These are phyloP conservation scores for Phalacrocorax brasilianus DNA, from an alignment of 2,113 vertebrate genomes.

Conservation along the genomic window DNA sequence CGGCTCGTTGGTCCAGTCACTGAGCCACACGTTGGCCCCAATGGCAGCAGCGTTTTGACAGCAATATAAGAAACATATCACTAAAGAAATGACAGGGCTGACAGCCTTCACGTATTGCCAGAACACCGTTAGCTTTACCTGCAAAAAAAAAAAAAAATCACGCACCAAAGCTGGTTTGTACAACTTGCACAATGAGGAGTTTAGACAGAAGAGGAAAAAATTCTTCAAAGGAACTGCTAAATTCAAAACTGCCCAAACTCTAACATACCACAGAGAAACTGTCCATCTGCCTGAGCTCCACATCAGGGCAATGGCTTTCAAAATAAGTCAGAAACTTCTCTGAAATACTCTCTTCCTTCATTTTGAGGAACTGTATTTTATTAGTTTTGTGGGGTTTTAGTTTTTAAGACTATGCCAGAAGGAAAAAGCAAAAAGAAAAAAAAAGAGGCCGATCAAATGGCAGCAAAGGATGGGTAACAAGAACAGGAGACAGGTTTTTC, in stretches of 20 bases:
- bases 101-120: constrained; percentile 89
- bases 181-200: background rate
- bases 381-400: background rate
- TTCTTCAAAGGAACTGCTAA: background rate
- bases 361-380: background rate
- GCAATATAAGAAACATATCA: constrained; percentile 84
- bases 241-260: background rate
- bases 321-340: background rate
- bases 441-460: background rate
- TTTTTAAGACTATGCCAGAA: background rate
- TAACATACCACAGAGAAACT: background rate
- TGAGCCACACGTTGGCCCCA: constrained; percentile 93
- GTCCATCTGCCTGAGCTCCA: background rate
- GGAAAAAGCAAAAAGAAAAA: rapidly evolving
- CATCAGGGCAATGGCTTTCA: background rate
- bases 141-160: background rate
- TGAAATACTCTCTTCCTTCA: background rate
- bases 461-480: background rate
- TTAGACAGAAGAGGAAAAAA: background rate
- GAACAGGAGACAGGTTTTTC: background rate
- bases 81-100: constrained; percentile 71
- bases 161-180: background rate
- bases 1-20: constrained; percentile 88
- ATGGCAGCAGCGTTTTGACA: constrained; percentile 88
- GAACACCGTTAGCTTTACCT: constrained; percentile 90